A percentile compares a stretch with the other conserved stretches of the same genome.
Evolutionary conservation across 2,888 invertebrate genomes (phyloP).

Genomic region (Micoletzkya japonica): DNA sequence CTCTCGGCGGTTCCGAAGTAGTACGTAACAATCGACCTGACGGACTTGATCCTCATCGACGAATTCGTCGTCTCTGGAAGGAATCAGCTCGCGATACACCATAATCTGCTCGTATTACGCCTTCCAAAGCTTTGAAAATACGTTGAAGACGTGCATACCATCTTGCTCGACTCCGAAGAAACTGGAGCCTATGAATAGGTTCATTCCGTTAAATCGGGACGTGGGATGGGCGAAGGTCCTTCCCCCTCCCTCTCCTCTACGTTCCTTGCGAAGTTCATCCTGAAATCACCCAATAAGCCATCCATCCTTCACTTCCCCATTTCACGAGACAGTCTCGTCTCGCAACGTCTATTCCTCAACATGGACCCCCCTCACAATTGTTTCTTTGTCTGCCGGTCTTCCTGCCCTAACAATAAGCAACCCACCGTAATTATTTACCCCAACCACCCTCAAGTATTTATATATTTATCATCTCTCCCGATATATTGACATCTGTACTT

Average conservation of each 20-base stretch:
- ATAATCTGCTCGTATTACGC: background rate
- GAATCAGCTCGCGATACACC: background rate
- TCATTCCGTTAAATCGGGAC: conserved; percentile 32
- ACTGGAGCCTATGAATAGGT: conserved; percentile 43
- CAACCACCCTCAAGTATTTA: no score
- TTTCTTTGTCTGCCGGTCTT: no score
- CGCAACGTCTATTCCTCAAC: no score
- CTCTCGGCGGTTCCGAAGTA: conserved; percentile 58
- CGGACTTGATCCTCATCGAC: conserved; percentile 31
- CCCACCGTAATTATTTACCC: no score
- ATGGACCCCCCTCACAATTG: no score
- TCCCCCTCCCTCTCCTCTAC: conserved; percentile 14
- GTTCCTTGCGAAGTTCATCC: conserved; percentile 32
- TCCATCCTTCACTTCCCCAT: no score
- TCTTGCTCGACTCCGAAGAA: conserved; percentile 35
- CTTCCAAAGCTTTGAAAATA: background rate
- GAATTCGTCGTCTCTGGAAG: conserved; percentile 26
- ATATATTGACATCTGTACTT: no score
- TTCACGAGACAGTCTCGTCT: no score
- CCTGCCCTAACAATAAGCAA: no score
- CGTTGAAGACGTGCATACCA: conserved; percentile 1
- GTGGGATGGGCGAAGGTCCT: conserved; percentile 40
- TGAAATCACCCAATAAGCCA: conserved; percentile 25
- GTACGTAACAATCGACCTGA: conserved; percentile 53
- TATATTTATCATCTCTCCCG: no score